A percentile compares a stretch with the other conserved stretches of the same genome.
These are phyloP conservation scores for Palaemon carinicauda DNA, from an alignment of 1,140 invertebrate species.

Conservation along the genomic window DNA sequence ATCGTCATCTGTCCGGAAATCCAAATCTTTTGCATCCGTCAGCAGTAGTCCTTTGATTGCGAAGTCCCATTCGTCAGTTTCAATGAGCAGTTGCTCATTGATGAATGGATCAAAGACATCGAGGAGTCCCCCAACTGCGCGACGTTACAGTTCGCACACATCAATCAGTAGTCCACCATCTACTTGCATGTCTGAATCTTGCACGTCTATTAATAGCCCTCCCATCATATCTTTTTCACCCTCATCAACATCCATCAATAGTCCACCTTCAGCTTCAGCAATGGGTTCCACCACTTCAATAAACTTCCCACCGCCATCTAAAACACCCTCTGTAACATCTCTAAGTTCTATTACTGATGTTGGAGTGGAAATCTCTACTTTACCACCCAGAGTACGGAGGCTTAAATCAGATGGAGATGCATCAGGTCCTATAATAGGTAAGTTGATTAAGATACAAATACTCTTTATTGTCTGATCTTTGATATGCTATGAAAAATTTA, in stretches of 20 bases:
- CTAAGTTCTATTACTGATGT: slow-evolving; percentile 30
- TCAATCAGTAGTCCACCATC: slow-evolving; percentile 35
- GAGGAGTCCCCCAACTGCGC: background rate
- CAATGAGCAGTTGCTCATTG: background rate
- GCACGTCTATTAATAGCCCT: slow-evolving; percentile 35
- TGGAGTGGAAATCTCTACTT: slow-evolving; percentile 18
- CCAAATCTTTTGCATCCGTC: slow-evolving; percentile 7
- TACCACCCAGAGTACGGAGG: slow-evolving; percentile 40
- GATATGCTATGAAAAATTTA: too few relatives aligned
- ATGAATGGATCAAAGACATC: background rate
- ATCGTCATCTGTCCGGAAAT: background rate
- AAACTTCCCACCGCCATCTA: slow-evolving; percentile 40
- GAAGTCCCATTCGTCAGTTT: background rate
- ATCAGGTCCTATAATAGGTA: slow-evolving; percentile 7
- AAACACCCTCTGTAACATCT: slow-evolving; percentile 45
- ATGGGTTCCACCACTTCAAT: slow-evolving; percentile 47
- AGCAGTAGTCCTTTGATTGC: background rate
- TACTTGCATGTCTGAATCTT: slow-evolving; percentile 18
- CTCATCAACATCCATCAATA: slow-evolving; percentile 38
- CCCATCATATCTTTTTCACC: slow-evolving; percentile 42
- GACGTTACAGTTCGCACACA: background rate
- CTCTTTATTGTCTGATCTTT: background rate
- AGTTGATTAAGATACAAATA: background rate
- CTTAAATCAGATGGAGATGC: slow-evolving; percentile 40
- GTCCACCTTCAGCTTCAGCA: slow-evolving; percentile 42